Base-by-base conservation (phyloP, 2,888 invertebrate genomes). In the Cheilosia variabilis region DNA sequence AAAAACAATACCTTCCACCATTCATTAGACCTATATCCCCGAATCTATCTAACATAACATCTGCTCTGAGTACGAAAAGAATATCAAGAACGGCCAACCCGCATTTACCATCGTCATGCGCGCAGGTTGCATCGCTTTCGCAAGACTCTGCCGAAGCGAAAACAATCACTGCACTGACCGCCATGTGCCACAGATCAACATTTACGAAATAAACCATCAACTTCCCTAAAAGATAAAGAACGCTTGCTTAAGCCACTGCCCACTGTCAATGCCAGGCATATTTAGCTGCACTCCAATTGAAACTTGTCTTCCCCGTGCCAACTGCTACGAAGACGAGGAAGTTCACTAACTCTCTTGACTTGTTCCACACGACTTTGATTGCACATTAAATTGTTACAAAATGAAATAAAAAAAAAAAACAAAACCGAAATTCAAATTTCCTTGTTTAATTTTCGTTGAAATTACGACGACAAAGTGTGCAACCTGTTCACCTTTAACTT, bases 401-500 rank as follows among this genome's bases (percentile, higher is more conserved):
- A 79, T 43, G 50, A 73, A 65, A 60, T 77, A 45, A 73, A 41
- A 73, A 53, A 27, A 22, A 37, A 34, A 2, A 34, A 34, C 4
- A 37, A 37, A 37, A 37, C 37, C 2, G 10, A 52, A 43, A 53
- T 34, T 34, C 50, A 45, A 69, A 68, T 63, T 72, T 83, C 68
- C 63, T 63, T 37, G 62, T 78, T 83, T 79, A 84, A 75, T 69
- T 84, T 79, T 84, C 80, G 65, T 69, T 43, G 80, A 75, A 80
- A 80, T 69, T 68, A 69, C 79, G 65, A 79, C 83, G 75, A 76
- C 79, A 84, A 84, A 84, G 84, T 84, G 84, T 84, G 84, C 80
- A 84, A 84, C 80, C 80, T 84, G 84, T 58, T 80, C 84, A 84
- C 84, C 84, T 84, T 84, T 84, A 84, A 84, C 84, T 80, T 68